phyloP scores from a whole-genome alignment of 64 coral and sea anemone species.

The Pocillopora verrucosa region DNA sequence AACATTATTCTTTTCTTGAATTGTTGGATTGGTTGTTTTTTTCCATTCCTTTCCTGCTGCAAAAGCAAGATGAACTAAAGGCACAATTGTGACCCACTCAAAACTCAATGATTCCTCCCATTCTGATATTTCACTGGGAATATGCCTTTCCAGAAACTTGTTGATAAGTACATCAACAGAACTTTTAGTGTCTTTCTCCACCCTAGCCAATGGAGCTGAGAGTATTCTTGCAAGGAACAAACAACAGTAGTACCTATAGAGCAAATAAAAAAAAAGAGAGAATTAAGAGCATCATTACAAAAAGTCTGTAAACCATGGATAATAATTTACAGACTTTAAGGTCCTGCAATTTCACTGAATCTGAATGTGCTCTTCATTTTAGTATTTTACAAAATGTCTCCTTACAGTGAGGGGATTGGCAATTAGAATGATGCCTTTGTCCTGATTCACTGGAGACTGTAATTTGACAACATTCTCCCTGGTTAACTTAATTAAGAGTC shows the following conservation, averaged over 20 bases:
- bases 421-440: too few species aligned
- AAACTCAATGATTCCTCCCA: slow-evolving; percentile 42
- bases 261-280: not conserved
- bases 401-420: too few species aligned
- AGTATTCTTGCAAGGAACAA: slow-evolving; percentile 74
- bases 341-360: too few species aligned
- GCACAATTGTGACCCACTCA: slow-evolving; percentile 47
- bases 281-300: not conserved
- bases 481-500: too few species aligned
- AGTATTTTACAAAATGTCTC: too few species aligned
- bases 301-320: not conserved
- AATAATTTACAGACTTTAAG: not conserved
- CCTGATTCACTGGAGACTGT: too few species aligned
- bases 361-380: too few species aligned
- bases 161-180: slow-evolving; percentile 57
- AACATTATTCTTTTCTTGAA: not conserved
- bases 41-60: slow-evolving; percentile 22
- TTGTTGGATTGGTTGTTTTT: not conserved
- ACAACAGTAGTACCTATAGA: slow-evolving; percentile 68
- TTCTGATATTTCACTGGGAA: slow-evolving; percentile 36
- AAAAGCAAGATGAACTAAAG: slow-evolving; percentile 38
- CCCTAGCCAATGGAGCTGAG: slow-evolving; percentile 28
- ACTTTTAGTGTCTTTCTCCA: slow-evolving; percentile 19
- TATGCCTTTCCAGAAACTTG: slow-evolving; percentile 33
- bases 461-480: too few species aligned